phyloP scores from a whole-genome alignment of 2,797 vertebrate species.

The Leptatherina wallacei region DNA sequence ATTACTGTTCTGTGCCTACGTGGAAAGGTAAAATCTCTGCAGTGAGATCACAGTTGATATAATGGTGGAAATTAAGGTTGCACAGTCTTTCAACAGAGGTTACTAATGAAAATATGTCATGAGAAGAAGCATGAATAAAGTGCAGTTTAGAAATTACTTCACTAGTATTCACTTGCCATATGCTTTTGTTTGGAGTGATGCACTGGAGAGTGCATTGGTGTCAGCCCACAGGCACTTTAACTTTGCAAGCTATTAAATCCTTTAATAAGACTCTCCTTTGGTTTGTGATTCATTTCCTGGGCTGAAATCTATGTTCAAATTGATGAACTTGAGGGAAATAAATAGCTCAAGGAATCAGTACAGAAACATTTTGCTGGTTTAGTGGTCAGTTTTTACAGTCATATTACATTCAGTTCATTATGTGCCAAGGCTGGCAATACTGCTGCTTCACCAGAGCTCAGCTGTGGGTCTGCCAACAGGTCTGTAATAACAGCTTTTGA shows the following conservation, averaged over 20 bases:
- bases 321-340: conserved; percentile 14
- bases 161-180: conserved; percentile 22
- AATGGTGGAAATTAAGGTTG: conserved; percentile 17
- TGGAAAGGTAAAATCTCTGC: conserved; percentile 11
- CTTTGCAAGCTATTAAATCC: conserved; percentile 23
- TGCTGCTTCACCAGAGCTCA: conserved; percentile 7
- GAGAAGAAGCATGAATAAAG: conserved; percentile 1
- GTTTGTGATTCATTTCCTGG: conserved; percentile 28
- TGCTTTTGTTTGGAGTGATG: conserved; percentile 35
- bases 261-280: conserved; percentile 37
- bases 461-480: background rate
- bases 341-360: conserved; percentile 9
- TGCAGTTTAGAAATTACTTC: conserved; percentile 7
- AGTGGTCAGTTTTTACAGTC: conserved; percentile 1
- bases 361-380: conserved; percentile 8
- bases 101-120: conserved; percentile 1
- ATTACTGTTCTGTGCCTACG: background rate
- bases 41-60: conserved; percentile 12
- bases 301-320: conserved; percentile 14
- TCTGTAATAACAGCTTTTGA: conserved; percentile 2
- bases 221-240: conserved; percentile 37
- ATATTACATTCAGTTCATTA: conserved; percentile 4
- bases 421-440: conserved; percentile 1
- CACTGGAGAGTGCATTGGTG: conserved; percentile 15
- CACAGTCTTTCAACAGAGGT: conserved; percentile 10